These are phyloP conservation scores for Sycophila texana DNA, from an alignment of 2,888 invertebrate species.

Conservation along the genomic window DNA sequence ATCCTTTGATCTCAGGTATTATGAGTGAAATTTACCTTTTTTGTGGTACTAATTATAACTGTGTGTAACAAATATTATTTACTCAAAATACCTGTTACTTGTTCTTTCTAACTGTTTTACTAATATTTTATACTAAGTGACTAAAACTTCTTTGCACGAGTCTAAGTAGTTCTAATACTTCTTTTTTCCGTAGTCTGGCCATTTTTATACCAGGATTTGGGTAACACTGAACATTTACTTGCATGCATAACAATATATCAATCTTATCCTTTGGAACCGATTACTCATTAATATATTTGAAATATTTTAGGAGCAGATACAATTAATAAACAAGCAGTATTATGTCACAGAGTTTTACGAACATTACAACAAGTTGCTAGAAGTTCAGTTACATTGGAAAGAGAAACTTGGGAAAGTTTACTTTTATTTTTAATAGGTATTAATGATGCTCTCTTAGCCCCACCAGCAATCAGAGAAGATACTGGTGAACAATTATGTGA, in stretches of 20 bases:
- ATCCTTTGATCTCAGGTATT: background rate
- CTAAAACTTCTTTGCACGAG: slow-evolving; percentile 25
- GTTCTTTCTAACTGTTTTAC: slow-evolving; percentile 16
- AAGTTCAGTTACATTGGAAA: slow-evolving; percentile 85
- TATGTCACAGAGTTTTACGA: slow-evolving; percentile 93
- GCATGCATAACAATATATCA: slow-evolving; percentile 36
- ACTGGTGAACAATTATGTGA: slow-evolving; percentile 97
- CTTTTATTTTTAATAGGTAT: slow-evolving; percentile 92
- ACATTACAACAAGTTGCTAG: slow-evolving; percentile 89
- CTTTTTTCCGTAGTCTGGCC: slow-evolving; percentile 87
- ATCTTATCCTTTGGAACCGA: slow-evolving; percentile 9
- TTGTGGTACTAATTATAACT: background rate
- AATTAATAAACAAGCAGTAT: slow-evolving; percentile 93
- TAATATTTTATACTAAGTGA: slow-evolving; percentile 23
- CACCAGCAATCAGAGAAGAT: slow-evolving; percentile 95
- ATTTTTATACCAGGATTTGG: slow-evolving; percentile 91
- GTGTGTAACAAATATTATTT: background rate
- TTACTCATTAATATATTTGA: slow-evolving; percentile 28
- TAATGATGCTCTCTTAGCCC: slow-evolving; percentile 92
- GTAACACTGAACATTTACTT: slow-evolving; percentile 77
- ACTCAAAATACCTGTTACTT: background rate
- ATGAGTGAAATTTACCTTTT: slow-evolving; percentile 23
- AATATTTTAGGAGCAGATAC: slow-evolving; percentile 85
- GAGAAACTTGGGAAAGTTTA: slow-evolving; percentile 94
- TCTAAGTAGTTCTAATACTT: slow-evolving; percentile 44